Evolutionary conservation across 2,888 invertebrate species (phyloP), one percentile per base, ranked within the genome.

Genomic region (Petrolisthes cinctipes): DNA sequence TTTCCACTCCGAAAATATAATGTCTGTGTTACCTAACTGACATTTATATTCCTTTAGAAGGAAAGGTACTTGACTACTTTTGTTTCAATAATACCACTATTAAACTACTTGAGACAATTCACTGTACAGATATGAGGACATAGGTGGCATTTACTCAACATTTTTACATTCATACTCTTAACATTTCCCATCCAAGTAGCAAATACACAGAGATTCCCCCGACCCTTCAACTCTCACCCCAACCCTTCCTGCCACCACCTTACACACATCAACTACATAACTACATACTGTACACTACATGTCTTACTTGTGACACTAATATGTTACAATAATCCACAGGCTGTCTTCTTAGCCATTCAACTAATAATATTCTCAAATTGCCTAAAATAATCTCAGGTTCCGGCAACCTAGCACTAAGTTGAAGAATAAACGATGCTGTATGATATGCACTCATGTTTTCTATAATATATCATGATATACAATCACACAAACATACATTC

Each of bases 271-370:
- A 61, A 61, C 61, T 61, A 61, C 61, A 61, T 17, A 61, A 61
- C 61, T 61, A 61, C 61, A 17, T 11, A 61, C 61, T 61, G 61
- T 61, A 61, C 61, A 61, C 61, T 61, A 61, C 9, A 61, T 71
- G 71, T 71, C 71, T 71, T 71, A 71, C n/a, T 11, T 71, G 71
- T 11, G 71, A 71, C 71, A n/a, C 71, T 71, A 71, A 71, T 71
- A 71, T 71, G 71, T 71, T 71, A 71, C 71, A 71, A 71, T 11
- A n/a, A 71, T 71, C 71, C 71, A 17, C 71, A 71, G 14, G 71
- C 71, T 71, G 71, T 71, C 71, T 71, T 71, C 71, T 61, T 61
- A 17, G n/a, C 71, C 71, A 6, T 71, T n/a, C 14, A 71, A 20
- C 71, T 71, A n/a, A 71, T n/a, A 71, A 71, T 71, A n/a, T 61